Conservation (phyloP, 2,113 vertebrate species). For the Pseudorhombus dupliciocellatus region DNA sequence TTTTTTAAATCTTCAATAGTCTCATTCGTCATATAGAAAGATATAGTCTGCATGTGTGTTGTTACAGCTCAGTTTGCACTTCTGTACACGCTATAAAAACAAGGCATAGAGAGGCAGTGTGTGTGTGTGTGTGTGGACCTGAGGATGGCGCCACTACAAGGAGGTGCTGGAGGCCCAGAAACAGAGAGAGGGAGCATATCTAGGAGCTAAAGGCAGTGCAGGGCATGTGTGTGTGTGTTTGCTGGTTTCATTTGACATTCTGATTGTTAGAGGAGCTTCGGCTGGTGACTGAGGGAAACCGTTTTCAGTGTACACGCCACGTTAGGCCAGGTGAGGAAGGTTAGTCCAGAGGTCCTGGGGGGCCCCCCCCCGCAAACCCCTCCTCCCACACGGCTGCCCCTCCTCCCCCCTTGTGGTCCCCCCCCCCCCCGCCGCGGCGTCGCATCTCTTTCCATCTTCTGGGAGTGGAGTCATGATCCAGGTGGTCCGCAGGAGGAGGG, state of each 20-base stretch:
- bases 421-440: neutral
- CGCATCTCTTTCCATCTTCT: constrained; percentile 18
- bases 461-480: constrained; percentile 36
- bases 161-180: constrained; percentile 31
- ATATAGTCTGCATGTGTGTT: constrained; percentile 73
- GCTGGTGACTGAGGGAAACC: constrained; percentile 64
- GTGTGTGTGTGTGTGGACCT: constrained; percentile 18
- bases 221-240: constrained; percentile 39
- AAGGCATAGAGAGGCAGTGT: constrained; percentile 79
- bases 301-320: constrained; percentile 52
- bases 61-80: constrained; percentile 71
- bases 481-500: constrained; percentile 55
- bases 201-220: constrained; percentile 69
- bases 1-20: constrained; percentile 69
- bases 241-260: constrained; percentile 76
- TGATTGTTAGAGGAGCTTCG: constrained; percentile 68
- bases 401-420: constrained; percentile 20
- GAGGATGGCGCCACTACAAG: constrained; percentile 25
- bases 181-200: constrained; percentile 25
- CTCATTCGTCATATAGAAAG: constrained; percentile 77
- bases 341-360: constrained; percentile 26
- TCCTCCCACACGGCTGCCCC: constrained; percentile 3
- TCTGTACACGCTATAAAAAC: constrained; percentile 80
- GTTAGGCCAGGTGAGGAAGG: constrained; percentile 50
- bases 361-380: constrained; percentile 1